phyloP scores from a whole-genome alignment of 2,113 vertebrate genomes.

The Genyomyrus donnyi region DNA sequence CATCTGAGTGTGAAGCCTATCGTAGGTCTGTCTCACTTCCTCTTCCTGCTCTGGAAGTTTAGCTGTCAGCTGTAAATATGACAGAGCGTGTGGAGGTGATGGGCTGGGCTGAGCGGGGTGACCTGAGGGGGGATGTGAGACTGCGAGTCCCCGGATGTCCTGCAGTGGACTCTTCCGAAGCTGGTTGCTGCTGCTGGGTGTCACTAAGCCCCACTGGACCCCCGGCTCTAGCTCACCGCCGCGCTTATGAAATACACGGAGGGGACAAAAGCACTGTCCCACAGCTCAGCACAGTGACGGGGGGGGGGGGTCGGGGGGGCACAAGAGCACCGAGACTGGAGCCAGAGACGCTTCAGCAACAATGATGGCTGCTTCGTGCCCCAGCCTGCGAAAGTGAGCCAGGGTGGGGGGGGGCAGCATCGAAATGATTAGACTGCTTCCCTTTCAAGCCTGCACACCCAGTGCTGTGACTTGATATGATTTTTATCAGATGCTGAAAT shows the following conservation, averaged over 20 bases:
- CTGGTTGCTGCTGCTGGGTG: neutral
- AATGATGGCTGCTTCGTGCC: conserved; percentile 50
- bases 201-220: neutral
- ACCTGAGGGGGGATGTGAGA: neutral
- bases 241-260: conserved; percentile 27
- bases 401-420: conserved; percentile 41
- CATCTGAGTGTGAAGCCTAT: neutral
- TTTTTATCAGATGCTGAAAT: conserved; percentile 82
- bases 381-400: conserved; percentile 37
- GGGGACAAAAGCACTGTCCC: conserved; percentile 36
- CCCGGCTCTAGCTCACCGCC: neutral
- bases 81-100: too few relatives aligned
- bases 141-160: neutral
- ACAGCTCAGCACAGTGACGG: conserved; percentile 34
- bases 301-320: conserved; percentile 13
- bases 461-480: conserved; percentile 73
- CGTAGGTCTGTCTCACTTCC: neutral
- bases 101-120: neutral
- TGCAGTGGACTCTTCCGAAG: neutral
- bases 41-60: neutral
- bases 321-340: conserved; percentile 42
- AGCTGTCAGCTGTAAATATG: neutral
- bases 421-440: conserved; percentile 70
- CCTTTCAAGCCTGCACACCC: conserved; percentile 64
- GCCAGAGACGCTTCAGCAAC: conserved; percentile 39